Evolutionary conservation across 1,140 invertebrate species (phyloP), one percentile per base, ranked within the genome.

Genomic region (Ceratina australensis): DNA sequence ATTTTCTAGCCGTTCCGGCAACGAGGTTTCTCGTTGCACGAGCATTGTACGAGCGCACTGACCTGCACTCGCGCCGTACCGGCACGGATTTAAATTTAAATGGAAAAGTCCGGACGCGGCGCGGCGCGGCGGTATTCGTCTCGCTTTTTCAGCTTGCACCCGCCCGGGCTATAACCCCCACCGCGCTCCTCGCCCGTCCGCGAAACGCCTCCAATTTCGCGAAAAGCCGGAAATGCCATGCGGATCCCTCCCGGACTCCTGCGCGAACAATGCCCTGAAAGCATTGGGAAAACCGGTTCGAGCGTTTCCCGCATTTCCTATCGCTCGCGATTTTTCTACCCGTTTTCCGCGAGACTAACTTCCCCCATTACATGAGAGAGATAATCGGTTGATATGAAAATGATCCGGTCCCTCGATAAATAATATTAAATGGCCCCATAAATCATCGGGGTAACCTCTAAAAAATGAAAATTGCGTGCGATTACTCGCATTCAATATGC

Each of bases 11-110:
- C 22, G 28, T 22, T 49, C 57, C 42, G 22, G 28, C 66, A 76
- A 77, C 74, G 66, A 76, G 54, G n/a, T 68, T 50, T 69, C 42
- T n/a, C 56, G 20, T 47, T 50, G 47, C 47, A 26, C 18, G 2
- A 33, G 26, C 57, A 77, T 77, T 61, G 57, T 77, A 77, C 57
- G 47, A 59, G 50, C 57, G 73, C 65, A 47, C 54, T 76, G 65
- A 68, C 73, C 73, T 22, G 50, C 65, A 47, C 65, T 68, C 65
- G 42, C 65, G 47, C 26, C 65, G 42, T 56, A 50, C 26, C 28
- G 74, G 42, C 57, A 28, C 66, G 57, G 47, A 77, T 77, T 77
- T 77, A 77, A 77, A 77, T 77, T 77, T 77, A 77, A 77, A 77
- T 77, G 74, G 74, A 52, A 77, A 77, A 77, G 57, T 60, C 74